phyloP scores from a whole-genome alignment of 2,797 vertebrate species.

The Eremophila alpestris region DNA sequence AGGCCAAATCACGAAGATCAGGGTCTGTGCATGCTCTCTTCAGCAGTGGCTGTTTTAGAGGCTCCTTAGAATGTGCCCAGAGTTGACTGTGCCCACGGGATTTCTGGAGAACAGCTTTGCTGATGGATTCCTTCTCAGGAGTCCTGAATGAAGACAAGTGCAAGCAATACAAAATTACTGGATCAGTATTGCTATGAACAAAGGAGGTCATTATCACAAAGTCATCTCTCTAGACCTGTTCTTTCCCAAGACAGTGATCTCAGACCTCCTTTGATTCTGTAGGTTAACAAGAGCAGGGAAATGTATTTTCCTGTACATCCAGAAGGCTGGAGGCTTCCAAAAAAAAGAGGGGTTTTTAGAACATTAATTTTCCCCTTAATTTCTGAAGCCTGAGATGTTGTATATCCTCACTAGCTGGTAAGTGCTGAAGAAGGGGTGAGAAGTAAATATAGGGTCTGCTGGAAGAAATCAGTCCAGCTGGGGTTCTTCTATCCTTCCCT shows the following conservation, averaged over 20 bases:
- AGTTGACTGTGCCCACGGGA: slow-evolving; percentile 80
- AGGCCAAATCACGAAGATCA: slow-evolving; percentile 85
- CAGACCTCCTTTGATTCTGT: neutral
- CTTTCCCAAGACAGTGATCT: neutral
- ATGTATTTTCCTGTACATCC: neutral
- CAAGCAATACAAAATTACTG: neutral
- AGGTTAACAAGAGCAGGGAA: neutral
- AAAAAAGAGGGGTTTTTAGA: neutral
- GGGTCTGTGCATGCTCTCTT: slow-evolving; percentile 77
- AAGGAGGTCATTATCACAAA: neutral
- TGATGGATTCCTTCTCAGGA: slow-evolving; percentile 84
- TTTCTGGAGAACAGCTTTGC: slow-evolving; percentile 83
- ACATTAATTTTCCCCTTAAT: neutral
- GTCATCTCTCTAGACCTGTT: neutral
- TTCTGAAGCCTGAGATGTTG: neutral
- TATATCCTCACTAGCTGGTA: neutral
- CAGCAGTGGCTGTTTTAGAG: slow-evolving; percentile 89
- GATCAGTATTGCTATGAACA: neutral
- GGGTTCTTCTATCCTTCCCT: neutral
- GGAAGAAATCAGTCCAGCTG: neutral
- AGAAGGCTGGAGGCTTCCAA: neutral
- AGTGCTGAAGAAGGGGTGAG: neutral
- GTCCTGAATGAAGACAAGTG: slow-evolving; percentile 70
- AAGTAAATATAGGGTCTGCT: neutral
- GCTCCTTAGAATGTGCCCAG: slow-evolving; percentile 89